Percentiles rank a stretch among this genome's conserved stretches.
Evolutionary conservation across 23 tunicate genomes (phyloP).

Genomic region (Corella eumyota): DNA sequence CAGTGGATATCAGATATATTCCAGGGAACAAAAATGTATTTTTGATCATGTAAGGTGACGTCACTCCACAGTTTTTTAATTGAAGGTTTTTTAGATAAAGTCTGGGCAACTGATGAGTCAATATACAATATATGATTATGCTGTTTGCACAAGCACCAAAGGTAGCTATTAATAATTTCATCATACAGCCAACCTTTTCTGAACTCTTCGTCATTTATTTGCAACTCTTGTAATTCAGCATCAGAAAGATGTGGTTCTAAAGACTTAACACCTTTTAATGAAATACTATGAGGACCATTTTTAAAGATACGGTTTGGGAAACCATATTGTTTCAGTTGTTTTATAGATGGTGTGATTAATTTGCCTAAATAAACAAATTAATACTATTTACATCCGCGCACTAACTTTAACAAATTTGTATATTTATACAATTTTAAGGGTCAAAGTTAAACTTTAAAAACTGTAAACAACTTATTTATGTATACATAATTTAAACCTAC

Average conservation of each 20-base stretch:
- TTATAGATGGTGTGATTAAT: no score
- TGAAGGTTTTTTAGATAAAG: background rate
- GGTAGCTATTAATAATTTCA: constrained; percentile 6
- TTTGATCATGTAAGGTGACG: no score
- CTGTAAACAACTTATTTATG: no score
- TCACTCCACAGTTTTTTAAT: constrained; percentile 1
- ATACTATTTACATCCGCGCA: no score
- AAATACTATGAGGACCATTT: constrained; percentile 10
- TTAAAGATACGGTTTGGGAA: background rate
- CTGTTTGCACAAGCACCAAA: constrained; percentile 4
- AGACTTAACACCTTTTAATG: background rate
- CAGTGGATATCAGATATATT: no score
- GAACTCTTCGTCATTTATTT: background rate
- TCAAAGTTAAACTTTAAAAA: no score
- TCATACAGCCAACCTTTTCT: constrained; percentile 1
- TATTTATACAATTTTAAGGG: no score
- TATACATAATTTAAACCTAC: no score
- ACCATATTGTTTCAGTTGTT: no score
- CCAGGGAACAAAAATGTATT: no score
- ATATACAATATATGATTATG: background rate
- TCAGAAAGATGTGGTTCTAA: background rate
- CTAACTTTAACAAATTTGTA: no score
- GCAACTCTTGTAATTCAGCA: background rate
- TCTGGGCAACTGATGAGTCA: background rate
- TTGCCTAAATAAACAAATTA: no score